Percentiles rank a stretch among this genome's conserved stretches.
Conservation (phyloP, 2,888 invertebrate genomes). For the Caenorhabditis sulstoni region DNA sequence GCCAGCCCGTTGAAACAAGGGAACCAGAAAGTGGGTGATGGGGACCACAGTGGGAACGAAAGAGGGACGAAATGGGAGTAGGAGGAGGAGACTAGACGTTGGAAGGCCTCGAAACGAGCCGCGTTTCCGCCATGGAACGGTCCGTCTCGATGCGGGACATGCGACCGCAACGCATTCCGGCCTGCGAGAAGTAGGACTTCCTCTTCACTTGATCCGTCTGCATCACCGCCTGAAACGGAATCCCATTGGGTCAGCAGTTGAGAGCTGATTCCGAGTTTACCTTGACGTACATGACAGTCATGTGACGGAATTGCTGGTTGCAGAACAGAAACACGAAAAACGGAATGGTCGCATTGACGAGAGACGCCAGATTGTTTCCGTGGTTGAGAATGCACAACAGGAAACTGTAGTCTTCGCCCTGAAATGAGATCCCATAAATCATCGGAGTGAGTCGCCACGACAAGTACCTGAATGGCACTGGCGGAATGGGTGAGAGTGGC, state of each 20-base stretch:
- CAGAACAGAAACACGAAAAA: constrained; percentile 77
- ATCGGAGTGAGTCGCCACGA: constrained; percentile 2
- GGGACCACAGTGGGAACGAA: not conserved
- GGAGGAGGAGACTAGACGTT: constrained; percentile 52
- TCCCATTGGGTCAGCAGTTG: not conserved
- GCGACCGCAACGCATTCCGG: constrained; percentile 65
- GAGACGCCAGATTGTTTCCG: constrained; percentile 74
- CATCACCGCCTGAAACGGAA: constrained; percentile 54
- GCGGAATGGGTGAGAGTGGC: constrained; percentile 70
- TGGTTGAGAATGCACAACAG: constrained; percentile 74
- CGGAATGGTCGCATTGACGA: constrained; percentile 78
- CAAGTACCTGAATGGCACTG: constrained; percentile 60
- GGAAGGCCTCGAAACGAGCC: constrained; percentile 65
- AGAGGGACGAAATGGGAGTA: not conserved
- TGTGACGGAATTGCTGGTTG: constrained; percentile 77
- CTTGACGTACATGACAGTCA: constrained; percentile 74
- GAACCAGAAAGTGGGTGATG: not conserved
- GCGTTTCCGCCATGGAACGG: constrained; percentile 66
- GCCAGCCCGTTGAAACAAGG: constrained; percentile 16
- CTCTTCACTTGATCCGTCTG: constrained; percentile 60
- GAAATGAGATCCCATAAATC: constrained; percentile 28
- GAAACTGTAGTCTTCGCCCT: constrained; percentile 58
- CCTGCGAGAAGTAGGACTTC: constrained; percentile 63
- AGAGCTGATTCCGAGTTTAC: constrained; percentile 24
- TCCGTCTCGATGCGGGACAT: constrained; percentile 67